Percentiles rank a stretch among this genome's conserved stretches.
These are phyloP conservation scores for Odobenus rosmarus DNA, from an alignment of 2,113 vertebrate genomes.

Conservation along the genomic window DNA sequence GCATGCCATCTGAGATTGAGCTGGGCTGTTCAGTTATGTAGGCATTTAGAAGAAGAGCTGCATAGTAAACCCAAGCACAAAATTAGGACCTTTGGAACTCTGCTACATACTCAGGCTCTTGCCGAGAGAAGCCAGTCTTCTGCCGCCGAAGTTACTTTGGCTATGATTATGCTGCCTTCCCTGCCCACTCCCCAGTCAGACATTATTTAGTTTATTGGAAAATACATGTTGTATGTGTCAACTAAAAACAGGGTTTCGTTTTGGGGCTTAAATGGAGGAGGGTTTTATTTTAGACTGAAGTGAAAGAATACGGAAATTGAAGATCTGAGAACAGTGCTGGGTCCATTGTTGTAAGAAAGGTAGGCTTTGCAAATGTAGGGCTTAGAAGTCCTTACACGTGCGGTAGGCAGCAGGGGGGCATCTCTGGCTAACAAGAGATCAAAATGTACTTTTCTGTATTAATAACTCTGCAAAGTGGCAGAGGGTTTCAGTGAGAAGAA, in stretches of 20 bases:
- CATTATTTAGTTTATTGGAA: constrained; percentile 61
- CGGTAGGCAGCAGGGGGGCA: background rate
- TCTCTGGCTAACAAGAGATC: background rate
- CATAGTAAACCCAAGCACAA: background rate
- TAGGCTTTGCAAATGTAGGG: background rate
- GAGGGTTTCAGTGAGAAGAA: constrained; percentile 29
- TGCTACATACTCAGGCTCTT: background rate
- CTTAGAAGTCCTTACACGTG: background rate
- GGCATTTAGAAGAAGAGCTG: constrained; percentile 22
- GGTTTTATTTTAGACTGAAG: constrained; percentile 60
- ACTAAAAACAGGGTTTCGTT: constrained; percentile 51
- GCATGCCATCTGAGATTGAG: constrained; percentile 34
- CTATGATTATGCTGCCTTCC: background rate
- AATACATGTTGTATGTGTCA: constrained; percentile 52
- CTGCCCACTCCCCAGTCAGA: background rate
- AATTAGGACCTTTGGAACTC: constrained; percentile 29
- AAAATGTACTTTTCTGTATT: background rate
- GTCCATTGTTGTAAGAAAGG: background rate
- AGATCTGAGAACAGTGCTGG: constrained; percentile 22
- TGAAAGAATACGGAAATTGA: constrained; percentile 50
- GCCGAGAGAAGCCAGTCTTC: background rate
- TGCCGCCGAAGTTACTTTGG: background rate
- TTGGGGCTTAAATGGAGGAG: background rate
- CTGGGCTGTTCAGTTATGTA: background rate
- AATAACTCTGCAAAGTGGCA: background rate